Evolutionary conservation across 2,113 vertebrate species (phyloP).

Genomic region (Turdus rufiventris): DNA sequence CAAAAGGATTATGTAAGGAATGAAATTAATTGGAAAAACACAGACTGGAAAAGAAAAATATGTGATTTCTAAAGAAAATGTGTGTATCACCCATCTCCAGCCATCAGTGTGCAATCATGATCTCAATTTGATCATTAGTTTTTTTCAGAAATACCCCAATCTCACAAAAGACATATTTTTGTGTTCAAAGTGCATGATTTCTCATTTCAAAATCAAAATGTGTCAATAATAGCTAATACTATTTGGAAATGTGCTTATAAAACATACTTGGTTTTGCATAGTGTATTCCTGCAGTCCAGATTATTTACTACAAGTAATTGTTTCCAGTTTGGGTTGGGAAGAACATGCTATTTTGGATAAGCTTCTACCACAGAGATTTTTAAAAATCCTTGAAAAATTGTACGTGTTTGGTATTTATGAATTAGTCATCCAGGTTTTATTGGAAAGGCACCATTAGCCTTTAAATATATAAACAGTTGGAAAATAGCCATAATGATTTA

Average conservation of each 20-base stretch:
- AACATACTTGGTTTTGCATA: background rate
- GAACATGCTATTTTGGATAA: background rate
- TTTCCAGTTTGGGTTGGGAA: background rate
- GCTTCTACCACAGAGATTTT: background rate
- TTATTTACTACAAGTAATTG: background rate
- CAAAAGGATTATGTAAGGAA: background rate
- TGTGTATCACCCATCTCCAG: background rate
- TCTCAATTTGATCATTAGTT: background rate
- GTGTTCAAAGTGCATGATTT: background rate
- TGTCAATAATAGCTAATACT: background rate
- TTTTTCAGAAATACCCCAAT: background rate
- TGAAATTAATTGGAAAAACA: background rate
- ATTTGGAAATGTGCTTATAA: background rate
- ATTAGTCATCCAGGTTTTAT: background rate
- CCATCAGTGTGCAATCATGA: background rate
- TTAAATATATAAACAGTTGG: background rate
- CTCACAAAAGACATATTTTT: background rate
- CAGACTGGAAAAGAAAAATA: background rate
- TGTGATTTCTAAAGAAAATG: background rate
- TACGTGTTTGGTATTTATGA: background rate
- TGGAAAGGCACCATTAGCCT: background rate
- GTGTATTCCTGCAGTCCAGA: background rate
- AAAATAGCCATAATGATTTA: background rate
- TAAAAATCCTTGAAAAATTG: background rate
- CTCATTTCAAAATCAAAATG: background rate